Base-by-base conservation (phyloP, 1,140 invertebrate species). In the Mylabris phalerata region DNA sequence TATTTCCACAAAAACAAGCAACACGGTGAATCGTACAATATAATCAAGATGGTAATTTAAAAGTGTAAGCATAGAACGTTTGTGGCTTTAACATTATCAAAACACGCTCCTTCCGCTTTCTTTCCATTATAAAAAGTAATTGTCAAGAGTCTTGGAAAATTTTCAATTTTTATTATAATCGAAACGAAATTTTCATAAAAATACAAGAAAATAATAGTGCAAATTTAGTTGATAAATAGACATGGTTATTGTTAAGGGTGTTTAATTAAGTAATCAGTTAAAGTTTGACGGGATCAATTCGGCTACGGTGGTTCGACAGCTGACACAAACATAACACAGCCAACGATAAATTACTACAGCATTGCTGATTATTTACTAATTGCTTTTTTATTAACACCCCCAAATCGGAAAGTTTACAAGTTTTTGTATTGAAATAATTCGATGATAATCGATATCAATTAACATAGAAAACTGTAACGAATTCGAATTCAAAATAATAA, bases 181-280 rank as follows among this genome's bases (percentile, higher is more conserved):
- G 19, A 19, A 19, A 19, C 19, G 1, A 19, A 19, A 19, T 19
- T 19, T 2, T 1, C 19, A 19, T 19, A 19, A 19, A 19, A 2
- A 19, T 19, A 19, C 1, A 19, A 19, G 19, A 19, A 19, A 19
- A 19, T 19, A 19, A 19, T 19, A 45, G 51, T 45, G 43, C 46
- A 54, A 54, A 57, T 50, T 57, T 57, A 57, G 47, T 57, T 57
- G 48, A 57, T 57, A 57, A 57, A 57, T 57, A 48, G 48, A 49
- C 48, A 57, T 45, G 55, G 55, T 57, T 57, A 57, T 57, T 48
- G 55, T 45, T 46, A 44, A 57, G 46, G 55, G 48, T 57, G 46
- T 57, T 48, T 57, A 57, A 57, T 57, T 57, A 57, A 57, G 46
- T 46, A 57, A 57, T 57, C 55, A 57, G 55, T 57, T 49, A 49